These are phyloP conservation scores for Salvelinus sp. DNA, from an alignment of 2,113 vertebrate genomes.

Conservation along the genomic window DNA sequence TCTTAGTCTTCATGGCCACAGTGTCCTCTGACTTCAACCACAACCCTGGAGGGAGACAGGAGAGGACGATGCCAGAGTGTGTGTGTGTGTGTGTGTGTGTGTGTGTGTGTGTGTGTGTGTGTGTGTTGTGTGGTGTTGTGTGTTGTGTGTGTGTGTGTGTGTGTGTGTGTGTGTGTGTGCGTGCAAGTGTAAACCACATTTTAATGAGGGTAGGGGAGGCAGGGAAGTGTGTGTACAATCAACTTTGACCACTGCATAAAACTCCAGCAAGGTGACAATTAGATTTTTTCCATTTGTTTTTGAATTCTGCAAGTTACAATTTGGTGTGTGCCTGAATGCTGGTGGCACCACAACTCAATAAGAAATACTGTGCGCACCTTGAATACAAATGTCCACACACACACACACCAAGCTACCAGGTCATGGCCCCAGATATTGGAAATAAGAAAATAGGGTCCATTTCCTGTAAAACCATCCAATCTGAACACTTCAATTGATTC, in stretches of 20 bases:
- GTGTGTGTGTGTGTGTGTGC: too few species aligned
- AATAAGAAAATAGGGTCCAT: constrained; percentile 28
- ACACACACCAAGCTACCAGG: constrained; percentile 9
- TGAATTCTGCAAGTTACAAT: constrained; percentile 34
- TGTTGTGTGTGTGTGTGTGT: too few species aligned
- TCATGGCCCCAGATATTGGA: constrained; percentile 24
- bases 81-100: not conserved
- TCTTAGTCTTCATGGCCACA: constrained; percentile 87
- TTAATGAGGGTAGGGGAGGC: too few species aligned
- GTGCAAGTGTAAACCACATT: too few species aligned
- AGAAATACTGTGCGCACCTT: not conserved
- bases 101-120: too few species aligned
- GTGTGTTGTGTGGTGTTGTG: not conserved
- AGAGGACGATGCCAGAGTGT: constrained; percentile 9
- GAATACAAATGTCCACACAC: not conserved
- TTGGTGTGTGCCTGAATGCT: not conserved
- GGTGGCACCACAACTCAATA: not conserved
- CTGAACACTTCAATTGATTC: constrained; percentile 45
- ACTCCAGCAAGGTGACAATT: too few species aligned
- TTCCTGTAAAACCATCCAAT: constrained; percentile 25
- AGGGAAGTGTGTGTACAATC: too few species aligned
- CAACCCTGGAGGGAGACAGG: constrained; percentile 66
- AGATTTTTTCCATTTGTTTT: not conserved
- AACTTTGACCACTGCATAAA: too few species aligned
- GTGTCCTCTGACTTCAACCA: constrained; percentile 94